Base-by-base conservation (phyloP, 2,113 vertebrate species). In the Carassius carassius region DNA sequence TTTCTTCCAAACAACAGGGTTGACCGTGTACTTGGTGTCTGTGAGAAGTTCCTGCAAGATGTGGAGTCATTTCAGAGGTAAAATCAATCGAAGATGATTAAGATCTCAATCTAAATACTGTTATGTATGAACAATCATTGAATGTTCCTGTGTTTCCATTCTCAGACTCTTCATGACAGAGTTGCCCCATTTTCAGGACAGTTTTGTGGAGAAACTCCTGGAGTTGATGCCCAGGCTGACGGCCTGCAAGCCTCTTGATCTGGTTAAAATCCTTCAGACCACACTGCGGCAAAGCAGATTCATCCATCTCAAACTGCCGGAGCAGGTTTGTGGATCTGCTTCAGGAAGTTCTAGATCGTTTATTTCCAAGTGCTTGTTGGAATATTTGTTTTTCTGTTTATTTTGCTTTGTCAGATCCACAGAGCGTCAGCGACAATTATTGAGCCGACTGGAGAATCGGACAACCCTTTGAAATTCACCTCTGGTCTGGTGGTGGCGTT, bases 51-150 rank as follows among this genome's bases (percentile, higher is more conserved):
- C 88, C 90, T 99, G 14, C 96, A 97, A 81, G 97, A 99, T 81
- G 94, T 99, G 8, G 98, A 99, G 83, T 93, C 95, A 16, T 99
- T 99, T 91, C 97, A 98, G 87, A 97, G 98, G 97, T 99, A 87
- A 4, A 1, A 70, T 10, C 29, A 49, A 4, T 21, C 29, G 25
- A 32, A 35, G 41, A 51, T 14, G 16, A 10, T 5, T 41, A 44
- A 65, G 11, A 7, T 17, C 35, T 69, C 9, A 12, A 13, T 23
- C 13, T 74, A 74, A 41, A 21, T 4, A 19, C 6, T 73, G 21
- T 23, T 47, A 25, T 5, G 13, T 63, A 56, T 25, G 23, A 51
- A 37, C 1, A 13, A 21, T 13, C 21, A 2, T 9, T 3, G 14
- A 1, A 41, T 60, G 25, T 79, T 19, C 4, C 23, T 23, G 8